These are phyloP conservation scores for Camponotus floridanus DNA, from an alignment of 1,140 invertebrate genomes.

Conservation along the genomic window DNA sequence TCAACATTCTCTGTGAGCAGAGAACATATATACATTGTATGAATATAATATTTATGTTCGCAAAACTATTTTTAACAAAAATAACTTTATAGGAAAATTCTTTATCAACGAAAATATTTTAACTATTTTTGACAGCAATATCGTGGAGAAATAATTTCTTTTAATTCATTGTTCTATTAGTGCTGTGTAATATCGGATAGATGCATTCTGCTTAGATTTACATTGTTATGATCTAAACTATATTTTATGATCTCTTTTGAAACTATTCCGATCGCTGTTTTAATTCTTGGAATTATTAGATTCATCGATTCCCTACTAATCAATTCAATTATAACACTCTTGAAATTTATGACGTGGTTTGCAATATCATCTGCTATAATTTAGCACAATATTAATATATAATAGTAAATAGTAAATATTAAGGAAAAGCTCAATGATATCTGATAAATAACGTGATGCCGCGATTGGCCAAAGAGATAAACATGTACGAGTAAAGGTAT, in stretches of 20 bases:
- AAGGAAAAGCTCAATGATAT: constrained; percentile 22
- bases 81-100: not conserved
- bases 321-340: constrained; percentile 23
- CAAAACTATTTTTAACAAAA: constrained; percentile 14
- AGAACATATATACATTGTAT: not conserved
- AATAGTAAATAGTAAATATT: constrained; percentile 21
- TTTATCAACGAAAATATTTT: not conserved
- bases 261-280: not conserved
- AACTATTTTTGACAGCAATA: constrained; percentile 9
- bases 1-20: not conserved
- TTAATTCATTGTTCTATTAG: not conserved
- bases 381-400: constrained; percentile 32
- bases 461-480: constrained; percentile 5
- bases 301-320: not conserved
- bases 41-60: constrained; percentile 17
- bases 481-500: not conserved
- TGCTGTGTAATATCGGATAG: not conserved
- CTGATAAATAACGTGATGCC: constrained; percentile 19
- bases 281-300: constrained; percentile 23
- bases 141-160: not conserved
- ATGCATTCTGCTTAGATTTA: not conserved
- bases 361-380: constrained; percentile 5
- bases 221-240: not conserved
- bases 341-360: constrained; percentile 12
- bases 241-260: not conserved